Evolutionary conservation across 2,888 invertebrate genomes (phyloP), one percentile per base, ranked within the genome.

Genomic region (Stenurella melanura): DNA sequence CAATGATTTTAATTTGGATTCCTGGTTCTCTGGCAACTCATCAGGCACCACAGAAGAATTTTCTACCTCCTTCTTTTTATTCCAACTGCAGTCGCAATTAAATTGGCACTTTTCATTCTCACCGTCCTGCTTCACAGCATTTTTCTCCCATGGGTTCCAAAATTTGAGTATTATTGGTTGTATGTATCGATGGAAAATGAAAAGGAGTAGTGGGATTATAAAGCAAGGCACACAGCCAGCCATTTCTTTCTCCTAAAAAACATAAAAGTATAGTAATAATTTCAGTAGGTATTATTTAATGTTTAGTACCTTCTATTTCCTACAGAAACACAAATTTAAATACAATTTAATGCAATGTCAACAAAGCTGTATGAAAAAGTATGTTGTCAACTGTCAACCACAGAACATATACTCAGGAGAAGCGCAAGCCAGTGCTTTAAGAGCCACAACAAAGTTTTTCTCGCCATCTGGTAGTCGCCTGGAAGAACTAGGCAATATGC

Each of bases 101-200:
- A 86, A 83, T 72, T 82, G 78, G 66, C 85, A 84, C 64, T 82
- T 76, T 69, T 81, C 78, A 67, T 84, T 80, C 26, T 82, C 82
- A 19, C 73, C 78, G 6, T 70, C 74, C 56, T 80, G 67, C 70
- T 84, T 86, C 18, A 86, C 85, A 11, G 87, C 82, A 64, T 86
- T 86, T 61, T 88, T 92, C 73, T 92, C 92, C 93, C 94, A 95
- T 0, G 95, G 95, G 88, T 95, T 95, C 96, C 96, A 96, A 86
- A 94, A 94, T 80, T 93, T 94, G 69, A 96, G 87, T 67, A 97
- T 89, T 79, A 96, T 92, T 0, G 97, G 97, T 87, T 96, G 96
- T 78, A 97, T 91, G 85, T 95, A 94, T 87, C 94, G 94, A 88
- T 96, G 95, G 94, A 96, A 97, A 78, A 97, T 91, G 85, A 94